phyloP scores from a whole-genome alignment of 2,888 invertebrate genomes.

The Trichopoda pennipes region DNA sequence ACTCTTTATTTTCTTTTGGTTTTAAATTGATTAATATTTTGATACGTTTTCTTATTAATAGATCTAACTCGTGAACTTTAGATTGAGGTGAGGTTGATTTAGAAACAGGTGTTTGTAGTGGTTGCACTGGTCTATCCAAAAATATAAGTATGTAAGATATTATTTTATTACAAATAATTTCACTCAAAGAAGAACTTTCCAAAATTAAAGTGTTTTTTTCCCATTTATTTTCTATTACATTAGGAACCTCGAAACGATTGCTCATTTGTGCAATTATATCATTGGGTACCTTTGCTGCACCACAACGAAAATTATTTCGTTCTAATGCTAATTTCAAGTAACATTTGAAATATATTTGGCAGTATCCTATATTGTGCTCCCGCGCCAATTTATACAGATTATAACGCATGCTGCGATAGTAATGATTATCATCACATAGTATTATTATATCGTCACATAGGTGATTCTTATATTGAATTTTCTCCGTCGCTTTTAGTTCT shows the following conservation, averaged over 20 bases:
- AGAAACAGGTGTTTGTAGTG: not conserved
- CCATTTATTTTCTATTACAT: constrained; percentile 69
- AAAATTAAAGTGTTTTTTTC: constrained; percentile 71
- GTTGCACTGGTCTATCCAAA: constrained; percentile 64
- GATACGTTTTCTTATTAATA: constrained; percentile 74
- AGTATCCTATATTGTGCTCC: constrained; percentile 70
- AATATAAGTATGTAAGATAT: constrained; percentile 52
- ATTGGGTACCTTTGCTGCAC: constrained; percentile 68
- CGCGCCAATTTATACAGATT: constrained; percentile 76
- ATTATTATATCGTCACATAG: constrained; percentile 70
- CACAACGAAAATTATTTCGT: constrained; percentile 72
- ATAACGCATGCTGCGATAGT: constrained; percentile 79
- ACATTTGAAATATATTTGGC: constrained; percentile 74
- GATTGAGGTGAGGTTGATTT: constrained; percentile 25
- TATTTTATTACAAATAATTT: constrained; percentile 28
- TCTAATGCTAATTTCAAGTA: constrained; percentile 65
- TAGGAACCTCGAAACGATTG: constrained; percentile 73
- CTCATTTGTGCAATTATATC: constrained; percentile 74
- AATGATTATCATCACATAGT: constrained; percentile 79
- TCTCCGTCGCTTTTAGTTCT: not conserved
- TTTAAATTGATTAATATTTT: constrained; percentile 39
- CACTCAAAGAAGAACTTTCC: not conserved
- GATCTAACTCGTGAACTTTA: constrained; percentile 72
- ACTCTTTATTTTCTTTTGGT: constrained; percentile 49
- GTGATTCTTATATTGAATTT: constrained; percentile 1